Evolutionary conservation across 2,797 vertebrate genomes (phyloP).

Genomic region (Erithacus rubecula): DNA sequence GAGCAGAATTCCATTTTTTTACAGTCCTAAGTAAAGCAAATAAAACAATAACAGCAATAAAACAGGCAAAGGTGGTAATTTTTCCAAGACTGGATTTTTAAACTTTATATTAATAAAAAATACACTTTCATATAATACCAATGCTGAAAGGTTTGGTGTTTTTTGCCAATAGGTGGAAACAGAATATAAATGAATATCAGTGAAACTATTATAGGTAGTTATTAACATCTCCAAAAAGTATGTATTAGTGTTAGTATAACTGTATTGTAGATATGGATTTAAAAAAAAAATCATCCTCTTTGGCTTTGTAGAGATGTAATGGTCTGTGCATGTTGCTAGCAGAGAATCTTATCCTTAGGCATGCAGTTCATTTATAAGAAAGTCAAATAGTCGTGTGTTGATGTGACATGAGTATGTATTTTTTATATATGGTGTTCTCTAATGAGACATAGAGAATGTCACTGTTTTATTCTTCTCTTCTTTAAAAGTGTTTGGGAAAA

Average conservation of each 20-base stretch:
- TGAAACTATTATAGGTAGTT: not conserved
- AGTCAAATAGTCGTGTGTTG: not conserved
- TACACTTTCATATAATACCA: not conserved
- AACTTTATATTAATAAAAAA: not conserved
- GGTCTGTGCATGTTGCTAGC: not conserved
- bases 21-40: not conserved
- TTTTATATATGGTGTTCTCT: not conserved
- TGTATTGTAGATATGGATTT: not conserved
- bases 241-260: not conserved
- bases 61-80: not conserved
- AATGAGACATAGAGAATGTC: not conserved
- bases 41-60: not conserved
- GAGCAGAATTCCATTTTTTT: not conserved
- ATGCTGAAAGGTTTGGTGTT: not conserved
- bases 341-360: not conserved
- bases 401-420: not conserved
- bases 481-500: not conserved
- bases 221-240: not conserved
- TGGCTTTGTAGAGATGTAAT: constrained; percentile 8
- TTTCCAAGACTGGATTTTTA: not conserved
- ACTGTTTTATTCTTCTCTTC: not conserved
- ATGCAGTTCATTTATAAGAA: constrained; percentile 8
- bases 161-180: not conserved
- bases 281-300: not conserved
- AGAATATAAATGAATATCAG: not conserved